phyloP scores from a whole-genome alignment of 2,113 vertebrate genomes.

The Cebus imitator region DNA sequence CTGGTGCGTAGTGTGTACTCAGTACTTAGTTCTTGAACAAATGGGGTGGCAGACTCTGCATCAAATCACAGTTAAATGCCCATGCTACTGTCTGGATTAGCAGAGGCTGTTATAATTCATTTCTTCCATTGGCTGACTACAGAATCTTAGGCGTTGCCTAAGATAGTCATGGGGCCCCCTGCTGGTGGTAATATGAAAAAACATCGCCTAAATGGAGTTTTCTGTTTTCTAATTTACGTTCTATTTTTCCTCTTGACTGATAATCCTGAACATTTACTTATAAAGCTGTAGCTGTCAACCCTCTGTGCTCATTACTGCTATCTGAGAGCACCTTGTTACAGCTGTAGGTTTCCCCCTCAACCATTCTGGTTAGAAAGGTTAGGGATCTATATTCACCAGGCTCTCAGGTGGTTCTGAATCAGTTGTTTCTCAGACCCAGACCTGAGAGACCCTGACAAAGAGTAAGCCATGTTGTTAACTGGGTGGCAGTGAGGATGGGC shows the following conservation, averaged over 20 bases:
- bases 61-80: not conserved
- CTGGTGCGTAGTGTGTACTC: not conserved
- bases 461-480: not conserved
- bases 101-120: not conserved
- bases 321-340: not conserved
- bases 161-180: slow-evolving; percentile 30
- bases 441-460: not conserved
- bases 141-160: not conserved
- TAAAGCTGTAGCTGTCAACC: not conserved
- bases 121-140: not conserved
- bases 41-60: not conserved
- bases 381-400: not conserved
- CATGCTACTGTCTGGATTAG: not conserved
- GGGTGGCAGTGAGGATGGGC: not conserved
- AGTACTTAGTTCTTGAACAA: not conserved
- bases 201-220: not conserved
- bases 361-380: not conserved
- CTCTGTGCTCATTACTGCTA: not conserved
- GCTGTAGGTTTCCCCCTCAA: not conserved
- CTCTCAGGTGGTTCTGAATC: not conserved
- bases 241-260: not conserved
- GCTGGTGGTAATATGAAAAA: slow-evolving; percentile 25
- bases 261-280: not conserved
- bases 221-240: not conserved
- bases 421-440: not conserved